These are phyloP conservation scores for Platichthys stellatus DNA, from an alignment of 2,113 vertebrate species.

Conservation along the genomic window DNA sequence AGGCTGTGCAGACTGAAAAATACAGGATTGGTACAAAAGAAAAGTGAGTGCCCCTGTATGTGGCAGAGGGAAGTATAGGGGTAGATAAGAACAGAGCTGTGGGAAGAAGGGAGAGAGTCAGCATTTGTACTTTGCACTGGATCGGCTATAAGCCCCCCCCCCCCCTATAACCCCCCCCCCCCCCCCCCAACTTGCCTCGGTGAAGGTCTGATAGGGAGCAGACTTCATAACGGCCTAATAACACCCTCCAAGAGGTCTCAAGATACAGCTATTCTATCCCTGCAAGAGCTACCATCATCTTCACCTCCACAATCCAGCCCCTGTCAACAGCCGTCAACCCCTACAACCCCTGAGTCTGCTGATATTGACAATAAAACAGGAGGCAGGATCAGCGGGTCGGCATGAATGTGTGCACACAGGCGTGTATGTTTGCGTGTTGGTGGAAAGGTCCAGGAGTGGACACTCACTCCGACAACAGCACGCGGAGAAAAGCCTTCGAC, in stretches of 20 bases:
- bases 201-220: conserved; percentile 64
- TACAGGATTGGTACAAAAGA: conserved; percentile 21
- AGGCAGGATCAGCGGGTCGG: conserved; percentile 56
- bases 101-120: conserved; percentile 41
- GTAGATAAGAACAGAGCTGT: conserved; percentile 51
- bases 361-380: conserved; percentile 78
- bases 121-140: conserved; percentile 50
- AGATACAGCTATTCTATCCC: conserved; percentile 68
- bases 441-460: conserved; percentile 45
- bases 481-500: conserved; percentile 34
- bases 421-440: conserved; percentile 36
- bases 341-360: conserved; percentile 52
- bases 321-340: conserved; percentile 69
- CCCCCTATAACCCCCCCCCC: conserved; percentile 35
- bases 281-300: conserved; percentile 69
- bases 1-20: conserved; percentile 67
- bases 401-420: conserved; percentile 34
- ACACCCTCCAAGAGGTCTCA: conserved; percentile 69
- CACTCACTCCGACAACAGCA: conserved; percentile 34
- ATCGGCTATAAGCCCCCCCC: conserved; percentile 42
- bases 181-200: conserved; percentile 26
- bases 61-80: conserved; percentile 4
- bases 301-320: conserved; percentile 65
- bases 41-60: conserved; percentile 9
- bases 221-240: conserved; percentile 75